Evolutionary conservation across 2,888 invertebrate species (phyloP).

Genomic region (Drosophila borborema): DNA sequence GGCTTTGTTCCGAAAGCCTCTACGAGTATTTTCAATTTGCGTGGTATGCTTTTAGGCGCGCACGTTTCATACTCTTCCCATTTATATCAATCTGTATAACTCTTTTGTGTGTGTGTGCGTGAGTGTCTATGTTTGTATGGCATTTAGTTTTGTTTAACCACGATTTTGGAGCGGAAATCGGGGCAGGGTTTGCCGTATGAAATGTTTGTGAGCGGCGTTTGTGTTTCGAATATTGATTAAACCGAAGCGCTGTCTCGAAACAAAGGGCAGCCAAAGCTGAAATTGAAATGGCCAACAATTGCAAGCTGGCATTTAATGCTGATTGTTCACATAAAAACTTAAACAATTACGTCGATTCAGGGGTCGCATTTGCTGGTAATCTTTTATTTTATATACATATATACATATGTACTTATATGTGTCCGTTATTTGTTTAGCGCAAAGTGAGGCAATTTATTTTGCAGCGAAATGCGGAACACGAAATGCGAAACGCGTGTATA

Average conservation of each 20-base stretch:
- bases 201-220: conserved; percentile 49
- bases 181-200: conserved; percentile 20
- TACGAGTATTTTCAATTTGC: conserved; percentile 71
- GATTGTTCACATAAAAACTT: conserved; percentile 65
- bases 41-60: conserved; percentile 66
- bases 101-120: conserved; percentile 7
- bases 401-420: conserved; percentile 36
- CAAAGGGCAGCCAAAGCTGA: conserved; percentile 38
- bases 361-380: conserved; percentile 33
- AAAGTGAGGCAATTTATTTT: conserved; percentile 39
- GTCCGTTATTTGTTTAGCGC: conserved; percentile 53
- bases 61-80: conserved; percentile 37
- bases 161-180: conserved; percentile 49
- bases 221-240: conserved; percentile 76
- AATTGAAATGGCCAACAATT: conserved; percentile 48
- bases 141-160: conserved; percentile 75
- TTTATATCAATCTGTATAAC: conserved; percentile 32
- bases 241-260: conserved; percentile 48
- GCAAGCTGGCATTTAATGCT: conserved; percentile 64
- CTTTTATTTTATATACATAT: conserved; percentile 25
- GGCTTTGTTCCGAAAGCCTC: conserved; percentile 54
- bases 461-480: conserved; percentile 16
- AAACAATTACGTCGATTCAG: conserved; percentile 48
- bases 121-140: conserved; percentile 21
- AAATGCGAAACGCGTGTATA: conserved; percentile 41